Percentiles rank a stretch among this genome's conserved stretches.
Conservation (phyloP, 2,113 vertebrate species). For the Petrocephalus microphthalmus region DNA sequence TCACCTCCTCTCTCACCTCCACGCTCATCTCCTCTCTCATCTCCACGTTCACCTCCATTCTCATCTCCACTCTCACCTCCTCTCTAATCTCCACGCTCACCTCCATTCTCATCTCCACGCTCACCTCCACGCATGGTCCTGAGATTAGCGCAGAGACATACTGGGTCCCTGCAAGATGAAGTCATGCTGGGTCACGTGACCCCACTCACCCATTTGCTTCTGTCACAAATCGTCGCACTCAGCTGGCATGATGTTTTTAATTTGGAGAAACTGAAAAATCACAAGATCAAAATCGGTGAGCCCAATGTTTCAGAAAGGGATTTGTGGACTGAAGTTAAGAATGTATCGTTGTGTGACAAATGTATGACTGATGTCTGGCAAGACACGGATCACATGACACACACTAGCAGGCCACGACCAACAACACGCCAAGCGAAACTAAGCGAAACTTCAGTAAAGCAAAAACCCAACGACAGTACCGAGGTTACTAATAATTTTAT, state of each 20-base stretch:
- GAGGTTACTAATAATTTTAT: not conserved
- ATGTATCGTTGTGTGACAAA: not conserved
- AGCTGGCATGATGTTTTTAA: not conserved
- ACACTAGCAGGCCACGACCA: not conserved
- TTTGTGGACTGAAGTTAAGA: not conserved
- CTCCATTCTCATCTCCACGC: not conserved
- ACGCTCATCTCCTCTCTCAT: no score
- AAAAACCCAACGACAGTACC: not conserved
- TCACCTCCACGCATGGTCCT: not conserved
- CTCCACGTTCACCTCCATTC: not conserved
- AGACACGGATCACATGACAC: not conserved
- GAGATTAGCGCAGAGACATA: not conserved
- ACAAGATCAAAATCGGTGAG: not conserved
- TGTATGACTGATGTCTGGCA: not conserved
- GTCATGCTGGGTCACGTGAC: not conserved
- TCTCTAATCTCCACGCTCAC: no score
- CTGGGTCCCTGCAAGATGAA: not conserved
- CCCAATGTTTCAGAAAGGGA: not conserved
- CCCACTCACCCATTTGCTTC: not conserved
- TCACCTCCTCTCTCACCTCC: not conserved
- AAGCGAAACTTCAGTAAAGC: not conserved
- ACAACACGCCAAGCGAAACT: not conserved
- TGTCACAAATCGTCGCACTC: not conserved
- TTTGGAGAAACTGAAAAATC: not conserved
- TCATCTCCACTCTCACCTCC: not conserved